These are phyloP conservation scores for Drosophila antonietae DNA, from an alignment of 2,888 invertebrate species.

Conservation along the genomic window DNA sequence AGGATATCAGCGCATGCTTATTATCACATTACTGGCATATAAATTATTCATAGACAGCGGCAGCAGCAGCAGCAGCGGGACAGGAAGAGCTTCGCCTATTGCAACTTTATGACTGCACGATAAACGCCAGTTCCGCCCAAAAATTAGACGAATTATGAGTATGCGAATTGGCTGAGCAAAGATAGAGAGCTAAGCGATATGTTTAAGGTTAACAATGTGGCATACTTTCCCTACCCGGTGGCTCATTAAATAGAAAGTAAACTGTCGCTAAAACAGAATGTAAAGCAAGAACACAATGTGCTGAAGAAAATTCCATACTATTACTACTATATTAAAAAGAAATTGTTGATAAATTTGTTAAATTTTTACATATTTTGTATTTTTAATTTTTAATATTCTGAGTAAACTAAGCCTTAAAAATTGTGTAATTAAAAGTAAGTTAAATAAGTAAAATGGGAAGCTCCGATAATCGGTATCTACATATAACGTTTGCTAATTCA, in stretches of 20 bases:
- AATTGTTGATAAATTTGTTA: too few relatives aligned
- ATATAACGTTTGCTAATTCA: too few relatives aligned
- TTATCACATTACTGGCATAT: slow-evolving; percentile 75
- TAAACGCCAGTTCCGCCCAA: slow-evolving; percentile 58
- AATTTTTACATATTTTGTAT: too few relatives aligned
- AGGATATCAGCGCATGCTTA: slow-evolving; percentile 79
- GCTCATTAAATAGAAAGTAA: background rate
- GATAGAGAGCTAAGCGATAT: slow-evolving; percentile 21
- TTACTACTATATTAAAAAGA: background rate
- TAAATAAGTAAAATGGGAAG: too few relatives aligned
- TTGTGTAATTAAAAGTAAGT: too few relatives aligned
- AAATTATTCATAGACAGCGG: slow-evolving; percentile 71
- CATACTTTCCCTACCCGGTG: slow-evolving; percentile 18
- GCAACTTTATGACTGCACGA: slow-evolving; percentile 46
- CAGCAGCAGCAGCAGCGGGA: slow-evolving; percentile 18
- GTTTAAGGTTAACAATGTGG: slow-evolving; percentile 18
- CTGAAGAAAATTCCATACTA: background rate
- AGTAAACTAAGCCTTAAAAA: too few relatives aligned
- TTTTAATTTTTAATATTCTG: too few relatives aligned
- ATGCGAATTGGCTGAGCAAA: slow-evolving; percentile 19
- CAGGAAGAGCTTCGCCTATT: slow-evolving; percentile 16
- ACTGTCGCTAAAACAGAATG: background rate
- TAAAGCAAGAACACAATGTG: background rate
- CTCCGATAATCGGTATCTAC: too few relatives aligned
- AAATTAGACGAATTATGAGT: slow-evolving; percentile 46